Evolutionary conservation across 2,113 vertebrate species (phyloP).

Genomic region (Bettongia penicillata): DNA sequence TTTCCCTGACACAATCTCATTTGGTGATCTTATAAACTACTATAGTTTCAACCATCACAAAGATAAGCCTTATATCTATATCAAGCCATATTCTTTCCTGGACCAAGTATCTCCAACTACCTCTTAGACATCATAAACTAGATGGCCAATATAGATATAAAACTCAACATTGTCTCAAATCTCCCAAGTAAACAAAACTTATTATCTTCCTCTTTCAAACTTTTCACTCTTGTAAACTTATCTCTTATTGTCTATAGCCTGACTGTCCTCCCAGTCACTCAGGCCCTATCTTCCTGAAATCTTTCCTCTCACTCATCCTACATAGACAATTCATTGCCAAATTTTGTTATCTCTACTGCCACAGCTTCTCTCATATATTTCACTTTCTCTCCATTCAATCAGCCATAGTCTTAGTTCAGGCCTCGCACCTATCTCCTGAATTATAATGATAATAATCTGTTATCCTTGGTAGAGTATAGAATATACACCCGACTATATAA

Average conservation of each 20-base stretch:
- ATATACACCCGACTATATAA: not conserved
- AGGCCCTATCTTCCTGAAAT: not conserved
- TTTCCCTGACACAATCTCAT: no score
- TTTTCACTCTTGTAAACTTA: not conserved
- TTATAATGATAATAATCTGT: not conserved
- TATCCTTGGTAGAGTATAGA: not conserved
- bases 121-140: not conserved
- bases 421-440: not conserved
- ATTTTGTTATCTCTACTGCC: not conserved
- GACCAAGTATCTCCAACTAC: no score
- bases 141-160: no score
- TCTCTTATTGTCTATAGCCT: not conserved
- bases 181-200: not conserved
- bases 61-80: no score
- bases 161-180: not conserved
- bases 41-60: no score
- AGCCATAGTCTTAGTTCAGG: not conserved
- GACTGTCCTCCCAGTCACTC: not conserved
- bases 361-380: not conserved
- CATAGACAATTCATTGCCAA: not conserved
- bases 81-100: no score
- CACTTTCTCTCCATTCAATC: not conserved
- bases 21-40: no score
- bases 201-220: not conserved
- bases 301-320: not conserved